phyloP scores from a whole-genome alignment of 2,113 vertebrate genomes.

The Cacatua alba region DNA sequence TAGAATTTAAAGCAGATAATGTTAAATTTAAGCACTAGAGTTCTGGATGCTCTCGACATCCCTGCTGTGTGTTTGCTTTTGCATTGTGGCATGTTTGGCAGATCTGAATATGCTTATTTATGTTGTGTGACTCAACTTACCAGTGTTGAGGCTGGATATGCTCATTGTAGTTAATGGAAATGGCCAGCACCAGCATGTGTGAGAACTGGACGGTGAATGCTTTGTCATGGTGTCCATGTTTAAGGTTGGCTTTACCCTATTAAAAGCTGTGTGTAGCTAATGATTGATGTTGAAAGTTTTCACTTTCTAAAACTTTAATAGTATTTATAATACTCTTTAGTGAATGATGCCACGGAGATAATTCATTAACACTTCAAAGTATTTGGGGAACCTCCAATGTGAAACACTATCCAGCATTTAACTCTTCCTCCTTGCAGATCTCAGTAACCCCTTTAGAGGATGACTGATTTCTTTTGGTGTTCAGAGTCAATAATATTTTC shows the following conservation, averaged over 20 bases:
- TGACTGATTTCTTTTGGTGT: constrained; percentile 99
- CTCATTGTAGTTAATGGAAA: neutral
- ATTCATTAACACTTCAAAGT: neutral
- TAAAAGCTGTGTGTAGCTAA: neutral
- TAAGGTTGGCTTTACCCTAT: neutral
- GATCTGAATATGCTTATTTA: neutral
- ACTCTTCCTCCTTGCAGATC: neutral
- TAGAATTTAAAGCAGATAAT: neutral
- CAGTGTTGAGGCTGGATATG: neutral
- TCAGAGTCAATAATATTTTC: constrained; percentile 91
- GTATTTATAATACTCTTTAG: neutral
- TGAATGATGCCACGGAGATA: neutral
- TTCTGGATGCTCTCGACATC: neutral
- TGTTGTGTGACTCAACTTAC: neutral
- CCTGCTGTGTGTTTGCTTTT: neutral
- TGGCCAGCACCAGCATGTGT: fast-evolving
- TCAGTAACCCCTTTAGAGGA: constrained; percentile 87
- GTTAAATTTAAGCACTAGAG: neutral
- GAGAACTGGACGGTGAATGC: fast-evolving
- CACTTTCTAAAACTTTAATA: neutral
- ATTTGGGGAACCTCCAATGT: neutral
- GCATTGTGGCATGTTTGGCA: neutral
- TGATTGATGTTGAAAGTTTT: neutral
- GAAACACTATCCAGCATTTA: neutral
- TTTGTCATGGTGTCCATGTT: neutral